Evolutionary conservation across 1,140 invertebrate species (phyloP).

Genomic region (Stegodyphus mimosarum): DNA sequence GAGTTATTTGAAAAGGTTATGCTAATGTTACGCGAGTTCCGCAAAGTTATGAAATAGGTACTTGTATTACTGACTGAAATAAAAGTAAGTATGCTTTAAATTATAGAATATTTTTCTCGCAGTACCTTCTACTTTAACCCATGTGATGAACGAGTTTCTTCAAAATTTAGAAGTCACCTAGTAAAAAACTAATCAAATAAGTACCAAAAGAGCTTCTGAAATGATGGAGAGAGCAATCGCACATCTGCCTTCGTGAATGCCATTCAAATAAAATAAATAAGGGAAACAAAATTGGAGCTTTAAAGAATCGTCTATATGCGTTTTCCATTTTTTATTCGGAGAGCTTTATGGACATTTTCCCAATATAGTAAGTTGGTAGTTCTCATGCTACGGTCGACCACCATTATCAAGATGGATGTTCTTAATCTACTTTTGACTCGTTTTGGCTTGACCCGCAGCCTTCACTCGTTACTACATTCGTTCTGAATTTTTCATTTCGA

Average conservation of each 20-base stretch:
- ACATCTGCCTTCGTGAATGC: slow-evolving; percentile 20
- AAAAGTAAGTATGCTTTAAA: too few species aligned
- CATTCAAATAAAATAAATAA: slow-evolving; percentile 43
- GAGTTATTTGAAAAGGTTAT: too few species aligned
- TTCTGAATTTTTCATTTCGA: too few species aligned
- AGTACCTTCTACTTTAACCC: too few species aligned
- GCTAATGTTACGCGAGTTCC: too few species aligned
- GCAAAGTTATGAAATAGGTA: too few species aligned
- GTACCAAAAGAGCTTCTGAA: slow-evolving; percentile 15
- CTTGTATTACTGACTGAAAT: too few species aligned
- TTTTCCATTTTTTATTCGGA: slow-evolving; percentile 37
- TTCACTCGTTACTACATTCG: not conserved
- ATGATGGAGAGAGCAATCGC: slow-evolving; percentile 23
- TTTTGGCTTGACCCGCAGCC: not conserved
- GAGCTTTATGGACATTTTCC: slow-evolving; percentile 37
- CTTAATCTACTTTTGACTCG: slow-evolving; percentile 45
- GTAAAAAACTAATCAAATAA: slow-evolving; percentile 37
- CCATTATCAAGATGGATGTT: slow-evolving; percentile 47
- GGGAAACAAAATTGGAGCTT: slow-evolving; percentile 10
- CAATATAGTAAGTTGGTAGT: slow-evolving; percentile 21
- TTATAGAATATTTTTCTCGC: not conserved
- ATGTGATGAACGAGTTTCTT: slow-evolving; percentile 6
- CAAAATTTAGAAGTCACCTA: slow-evolving; percentile 20
- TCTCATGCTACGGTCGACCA: not conserved
- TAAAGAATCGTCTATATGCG: slow-evolving; percentile 24